These are phyloP conservation scores for Ictidomys tridecemlineatus DNA, from an alignment of 2,113 vertebrate species.

Conservation along the genomic window DNA sequence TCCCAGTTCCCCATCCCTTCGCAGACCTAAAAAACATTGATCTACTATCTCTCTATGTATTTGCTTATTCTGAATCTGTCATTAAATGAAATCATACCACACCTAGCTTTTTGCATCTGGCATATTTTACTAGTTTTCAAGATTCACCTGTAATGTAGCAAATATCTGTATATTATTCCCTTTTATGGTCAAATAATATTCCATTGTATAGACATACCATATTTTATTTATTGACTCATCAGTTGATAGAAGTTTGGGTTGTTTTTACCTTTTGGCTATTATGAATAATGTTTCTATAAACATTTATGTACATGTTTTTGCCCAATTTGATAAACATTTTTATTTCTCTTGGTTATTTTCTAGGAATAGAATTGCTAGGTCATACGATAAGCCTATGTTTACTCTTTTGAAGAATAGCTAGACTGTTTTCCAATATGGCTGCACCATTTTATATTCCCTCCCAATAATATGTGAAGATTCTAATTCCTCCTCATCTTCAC, in stretches of 20 bases:
- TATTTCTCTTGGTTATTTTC: background rate
- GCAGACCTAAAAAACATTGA: background rate
- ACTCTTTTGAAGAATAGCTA: background rate
- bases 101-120: background rate
- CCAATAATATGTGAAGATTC: background rate
- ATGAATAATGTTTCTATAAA: background rate
- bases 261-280: background rate
- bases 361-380: background rate
- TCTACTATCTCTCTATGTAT: background rate
- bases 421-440: background rate
- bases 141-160: background rate
- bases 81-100: background rate
- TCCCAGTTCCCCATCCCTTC: accelerated
- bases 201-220: background rate
- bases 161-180: background rate
- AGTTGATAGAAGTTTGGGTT: background rate
- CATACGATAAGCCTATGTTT: background rate
- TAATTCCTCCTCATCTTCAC: background rate
- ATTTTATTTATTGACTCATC: background rate
- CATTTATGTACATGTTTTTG: background rate
- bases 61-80: background rate
- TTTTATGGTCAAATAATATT: background rate
- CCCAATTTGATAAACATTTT: background rate
- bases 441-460: background rate
- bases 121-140: background rate